Evolutionary conservation across 2,888 invertebrate genomes (phyloP), one percentile per base, ranked within the genome.

Genomic region (Lissocephala sabroskyi): DNA sequence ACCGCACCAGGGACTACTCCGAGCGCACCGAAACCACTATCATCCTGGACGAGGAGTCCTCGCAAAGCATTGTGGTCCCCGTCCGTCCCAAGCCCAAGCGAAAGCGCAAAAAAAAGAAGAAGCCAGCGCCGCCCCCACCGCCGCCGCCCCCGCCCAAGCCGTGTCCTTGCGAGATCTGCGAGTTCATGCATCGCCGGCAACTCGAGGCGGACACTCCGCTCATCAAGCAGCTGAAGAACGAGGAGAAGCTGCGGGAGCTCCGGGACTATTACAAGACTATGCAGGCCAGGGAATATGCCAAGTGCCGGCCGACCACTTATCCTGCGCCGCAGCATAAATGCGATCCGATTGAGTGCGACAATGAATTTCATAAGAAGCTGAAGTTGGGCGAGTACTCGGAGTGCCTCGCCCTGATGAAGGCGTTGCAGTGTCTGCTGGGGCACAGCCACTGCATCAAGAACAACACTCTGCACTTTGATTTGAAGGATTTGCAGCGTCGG

Each of bases 401-500:
- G 0, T 32, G 57, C 1, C 10, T 65, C 6, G 41, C 36, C 19
- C 68, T 64, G 3, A 13, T 65, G 1, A 47, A 54, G 3, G 11
- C 47, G 2, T 7, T 65, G 18, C 59, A 71, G 30, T 4, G 6
- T 3, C 14, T 52, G 4, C 41, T 66, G 3, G 58, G 58, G 0
- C 36, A 47, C 29, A 40, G 46, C 4, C 50, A 58, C 28, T 11
- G 16, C 0, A 61, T 56, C 9, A 19, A 41, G 0, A 28, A 49
- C 7, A 56, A 56, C 16, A 45, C 53, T 30, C 6, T 67, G 17
- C 9, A 44, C 16, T 49, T 51, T 17, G 39, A 64, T 30, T 13
- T 77, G 2, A 17, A 54, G 10, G 52, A 77, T 43, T 45, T 67
- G 1, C 44, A 29, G 1, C 6, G 13, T 6, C 68, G 65, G 1